Evolutionary conservation across 2,888 invertebrate genomes (phyloP), one percentile per base, ranked within the genome.

Genomic region (Leucoma salicis): DNA sequence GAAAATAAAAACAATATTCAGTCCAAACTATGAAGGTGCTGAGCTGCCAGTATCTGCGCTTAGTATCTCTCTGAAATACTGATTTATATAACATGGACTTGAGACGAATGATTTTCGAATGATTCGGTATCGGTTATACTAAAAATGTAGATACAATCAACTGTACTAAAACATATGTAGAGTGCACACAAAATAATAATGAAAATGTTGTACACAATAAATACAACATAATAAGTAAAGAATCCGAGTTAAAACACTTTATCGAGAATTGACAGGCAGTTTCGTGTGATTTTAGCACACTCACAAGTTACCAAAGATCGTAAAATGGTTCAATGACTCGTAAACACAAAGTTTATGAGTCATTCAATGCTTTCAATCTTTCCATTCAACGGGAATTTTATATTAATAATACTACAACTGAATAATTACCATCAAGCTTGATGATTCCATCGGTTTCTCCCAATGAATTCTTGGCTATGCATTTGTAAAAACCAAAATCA

Each of bases 361-460:
- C 41, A 59, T 52, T 59, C 57, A 53, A 33, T 46, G 49, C 43
- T 59, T 59, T 56, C 51, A 52, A 57, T 52, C 36, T 46, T 13
- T 43, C 39, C 37, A 42, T 42, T 40, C 42, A 24, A 45, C 15
- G 46, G 29, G 37, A 36, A 45, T 43, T 63, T 53, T 48, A 61
- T 63, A 63, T 63, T 54, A 55, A 42, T 49, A 60, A 54, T 53
- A 49, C 42, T 49, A 58, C 53, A 49, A 48, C 43, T 48, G 41
- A 57, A 57, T 50, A 49, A 70, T 92, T 90, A 96, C 97, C 96
- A 80, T 97, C 96, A 39, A 97, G 91, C 90, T 95, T 96, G 76
- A 97, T 97, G 72, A 95, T 94, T 39, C 97, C 96, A 76, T 96
- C 96, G 14, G 97, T 97, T 80, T 96, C 96, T 37, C 96, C 96